Base-by-base conservation (phyloP, 2,888 invertebrate genomes). In the Ophion ventricosus region DNA sequence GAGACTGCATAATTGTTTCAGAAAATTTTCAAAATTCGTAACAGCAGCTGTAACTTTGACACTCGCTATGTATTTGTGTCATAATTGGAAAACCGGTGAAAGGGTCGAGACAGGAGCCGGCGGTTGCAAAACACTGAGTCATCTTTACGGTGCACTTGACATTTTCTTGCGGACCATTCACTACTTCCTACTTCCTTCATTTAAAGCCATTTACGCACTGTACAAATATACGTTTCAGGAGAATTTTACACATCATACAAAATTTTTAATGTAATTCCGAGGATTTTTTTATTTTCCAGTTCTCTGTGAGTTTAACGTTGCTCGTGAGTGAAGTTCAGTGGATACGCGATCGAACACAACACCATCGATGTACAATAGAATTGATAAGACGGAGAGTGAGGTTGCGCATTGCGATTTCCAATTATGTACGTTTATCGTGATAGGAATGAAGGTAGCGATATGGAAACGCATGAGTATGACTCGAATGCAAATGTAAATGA, bases 241-340 rank as follows among this genome's bases (percentile, higher is more conserved):
- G 56, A 26, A 26, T 29, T 67, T 49, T 25, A 56, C 35, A 14
- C 10, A n/a, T 7, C 17, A 64, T 56, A 80, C 40, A 54, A 66
- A 59, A 80, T 66, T 43, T n/a, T 57, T n/a, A 56, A 29, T 17
- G 23, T 26, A 43, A 49, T 67, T 26, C 26, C 7, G 40, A 66
- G 14, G 35, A 40, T 66, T 66, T 66, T 66, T 81, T 40, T 43
- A 17, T 57, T 56, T 17, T 25, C 25, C 14, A 56, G 40, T 61
- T 20, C 63, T 70, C 49, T 35, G 67, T 29, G 61, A 77, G 74
- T 63, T 80, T 80, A 74, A 69, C 75, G 69, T 63, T 80, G 74
- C 75, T 80, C 67, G 74, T 35, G 54, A n/a, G 66, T 59, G 59
- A 69, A 29, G 29, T 70, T 26, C 11, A 70, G 56, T 63, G 35